Conservation (phyloP, 2,888 invertebrate genomes). For the Girardia tigrina region DNA sequence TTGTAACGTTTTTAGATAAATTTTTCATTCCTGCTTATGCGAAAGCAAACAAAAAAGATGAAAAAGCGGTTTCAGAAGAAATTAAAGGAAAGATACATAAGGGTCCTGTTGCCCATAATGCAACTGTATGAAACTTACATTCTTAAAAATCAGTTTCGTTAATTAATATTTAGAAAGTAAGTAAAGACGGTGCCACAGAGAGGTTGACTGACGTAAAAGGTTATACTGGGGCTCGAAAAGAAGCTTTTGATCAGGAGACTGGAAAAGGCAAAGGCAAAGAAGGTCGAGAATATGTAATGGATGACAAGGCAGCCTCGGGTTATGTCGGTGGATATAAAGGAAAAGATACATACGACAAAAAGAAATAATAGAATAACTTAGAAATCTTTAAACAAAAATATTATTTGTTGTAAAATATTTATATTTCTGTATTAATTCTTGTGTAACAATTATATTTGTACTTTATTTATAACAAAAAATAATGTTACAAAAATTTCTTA, state of each 20-base stretch:
- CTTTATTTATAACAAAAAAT: no score
- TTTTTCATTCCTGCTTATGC: conserved; percentile 11
- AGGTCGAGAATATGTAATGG: conserved; percentile 41
- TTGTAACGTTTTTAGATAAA: conserved; percentile 27
- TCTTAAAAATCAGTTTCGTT: background rate
- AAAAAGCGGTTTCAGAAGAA: conserved; percentile 28
- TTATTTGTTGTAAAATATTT: no score
- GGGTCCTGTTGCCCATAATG: conserved; percentile 30
- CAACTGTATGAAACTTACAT: conserved; percentile 24
- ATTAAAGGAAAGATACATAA: conserved; percentile 29
- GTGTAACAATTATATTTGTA: no score
- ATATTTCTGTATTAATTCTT: no score
- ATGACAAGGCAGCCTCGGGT: conserved; percentile 40
- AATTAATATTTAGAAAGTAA: conserved; percentile 26
- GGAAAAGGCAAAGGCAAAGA: conserved; percentile 46
- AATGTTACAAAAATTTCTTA: no score
- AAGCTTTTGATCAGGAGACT: conserved; percentile 43
- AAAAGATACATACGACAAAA: conserved; percentile 37
- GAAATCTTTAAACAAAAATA: no score
- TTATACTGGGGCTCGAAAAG: conserved; percentile 46
- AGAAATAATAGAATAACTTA: background rate
- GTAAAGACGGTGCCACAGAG: conserved; percentile 31
- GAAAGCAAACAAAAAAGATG: conserved; percentile 24
- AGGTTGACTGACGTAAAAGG: conserved; percentile 43
- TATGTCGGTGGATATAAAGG: conserved; percentile 46